Evolutionary conservation across 2,888 invertebrate genomes (phyloP).

Genomic region (Isotomurus palustris): DNA sequence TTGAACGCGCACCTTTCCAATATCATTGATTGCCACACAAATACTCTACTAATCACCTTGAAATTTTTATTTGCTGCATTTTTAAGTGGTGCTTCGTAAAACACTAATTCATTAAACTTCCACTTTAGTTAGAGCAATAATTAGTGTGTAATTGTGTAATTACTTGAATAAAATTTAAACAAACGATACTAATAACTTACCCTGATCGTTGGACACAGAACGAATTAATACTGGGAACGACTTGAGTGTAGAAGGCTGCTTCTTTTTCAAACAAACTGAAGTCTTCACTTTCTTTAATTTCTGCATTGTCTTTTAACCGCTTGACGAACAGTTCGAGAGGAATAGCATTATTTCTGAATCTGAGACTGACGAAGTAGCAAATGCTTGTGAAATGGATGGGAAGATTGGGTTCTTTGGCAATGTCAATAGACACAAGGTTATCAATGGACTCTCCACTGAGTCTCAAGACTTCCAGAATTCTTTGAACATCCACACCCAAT

Average conservation of each 20-base stretch:
- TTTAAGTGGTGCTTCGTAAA: too few species aligned
- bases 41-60: too few species aligned
- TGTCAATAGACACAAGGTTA: too few species aligned
- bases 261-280: constrained; percentile 35
- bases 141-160: constrained; percentile 23
- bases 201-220: constrained; percentile 23
- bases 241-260: constrained; percentile 24
- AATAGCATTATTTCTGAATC: constrained; percentile 3
- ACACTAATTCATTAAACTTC: too few species aligned
- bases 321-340: constrained; percentile 30
- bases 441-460: too few species aligned
- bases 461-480: too few species aligned
- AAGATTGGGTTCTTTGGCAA: constrained; percentile 18
- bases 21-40: too few species aligned
- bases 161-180: neutral
- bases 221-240: too few species aligned
- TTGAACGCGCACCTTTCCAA: too few species aligned
- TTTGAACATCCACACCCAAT: too few species aligned
- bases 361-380: constrained; percentile 29
- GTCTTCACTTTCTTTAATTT: constrained; percentile 32
- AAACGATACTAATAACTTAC: constrained; percentile 12
- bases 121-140: too few species aligned
- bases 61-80: too few species aligned
- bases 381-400: constrained; percentile 31
- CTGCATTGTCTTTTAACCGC: constrained; percentile 30